Evolutionary conservation across 1,140 invertebrate genomes (phyloP), one percentile per base, ranked within the genome.

Genomic region (Drosophila ohnishii): DNA sequence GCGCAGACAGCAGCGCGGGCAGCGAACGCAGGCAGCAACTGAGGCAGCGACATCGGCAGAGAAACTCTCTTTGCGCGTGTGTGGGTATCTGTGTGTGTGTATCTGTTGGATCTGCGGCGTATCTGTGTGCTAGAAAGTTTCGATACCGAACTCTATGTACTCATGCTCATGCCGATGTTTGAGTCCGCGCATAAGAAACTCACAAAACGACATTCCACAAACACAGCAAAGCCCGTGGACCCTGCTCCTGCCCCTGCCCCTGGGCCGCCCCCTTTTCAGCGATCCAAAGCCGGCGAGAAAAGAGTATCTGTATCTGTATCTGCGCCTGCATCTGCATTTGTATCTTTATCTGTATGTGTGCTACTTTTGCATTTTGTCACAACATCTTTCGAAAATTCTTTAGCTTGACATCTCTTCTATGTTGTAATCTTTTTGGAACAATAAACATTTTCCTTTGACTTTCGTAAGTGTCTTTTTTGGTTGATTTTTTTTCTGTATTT

Each of bases 161-260:
- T 69, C 60, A 51, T 65, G 73, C 77, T 80, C 79, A 53, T 51
- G 78, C 73, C 73, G 80, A 50, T 75, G 72, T 59, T 73, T 71
- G 72, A 74, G 75, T 75, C 80, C 69, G 73, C 61, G 74, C 81
- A 86, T 78, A 86, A 70, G 83, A 88, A 90, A 90, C 84, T 90
- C 90, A 90, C 89, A 90, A 90, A 90, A 90, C 89, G 72, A 69
- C 89, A 90, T 90, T 90, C 89, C 89, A 80, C 77, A 85, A 71
- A 74, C 65, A 72, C 79, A 76, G 67, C 58, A 67, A 72, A 59
- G 72, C 48, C 45, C 77, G 39, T 47, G 34, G 28, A 40, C 35
- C 59, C 14, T 32, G 37, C 37, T 30, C 35, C 39, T 10, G 32
- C 35, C 34, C 34, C 39, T 34, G 37, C 35, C 39, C 34, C 39